phyloP scores from a whole-genome alignment of 1,140 invertebrate genomes.

The Sycobia sp. region DNA sequence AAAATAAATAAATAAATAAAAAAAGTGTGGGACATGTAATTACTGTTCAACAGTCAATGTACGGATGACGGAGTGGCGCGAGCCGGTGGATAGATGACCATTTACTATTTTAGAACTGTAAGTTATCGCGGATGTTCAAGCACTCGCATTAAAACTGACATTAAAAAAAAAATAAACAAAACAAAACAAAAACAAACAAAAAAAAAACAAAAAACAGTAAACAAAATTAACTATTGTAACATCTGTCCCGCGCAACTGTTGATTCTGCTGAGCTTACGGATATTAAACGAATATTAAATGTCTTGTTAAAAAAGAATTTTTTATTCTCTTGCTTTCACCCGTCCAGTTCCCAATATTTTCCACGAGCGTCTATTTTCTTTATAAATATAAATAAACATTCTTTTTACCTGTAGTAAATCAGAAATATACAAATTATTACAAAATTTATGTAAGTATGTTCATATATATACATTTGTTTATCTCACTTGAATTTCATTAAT shows the following conservation, averaged over 20 bases:
- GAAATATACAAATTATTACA: too few relatives aligned
- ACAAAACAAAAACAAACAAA: too few relatives aligned
- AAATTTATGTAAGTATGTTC: too few relatives aligned
- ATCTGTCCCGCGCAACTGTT: slow-evolving; percentile 55
- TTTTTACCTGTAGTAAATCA: too few relatives aligned
- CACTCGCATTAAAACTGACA: slow-evolving; percentile 43
- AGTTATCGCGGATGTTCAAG: slow-evolving; percentile 45
- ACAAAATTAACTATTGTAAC: slow-evolving; percentile 49
- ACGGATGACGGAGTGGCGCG: slow-evolving; percentile 40
- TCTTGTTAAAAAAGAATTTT: slow-evolving; percentile 53
- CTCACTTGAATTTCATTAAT: too few relatives aligned
- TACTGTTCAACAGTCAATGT: slow-evolving; percentile 41
- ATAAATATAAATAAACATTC: too few relatives aligned
- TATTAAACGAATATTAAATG: slow-evolving; percentile 57
- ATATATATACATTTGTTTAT: too few relatives aligned
- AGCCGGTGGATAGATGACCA: slow-evolving; percentile 40
- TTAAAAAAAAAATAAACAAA: slow-evolving; percentile 11
- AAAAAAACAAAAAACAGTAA: slow-evolving; percentile 13
- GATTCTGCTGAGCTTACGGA: slow-evolving; percentile 58
- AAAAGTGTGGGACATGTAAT: slow-evolving; percentile 32
- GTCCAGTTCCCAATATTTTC: not conserved
- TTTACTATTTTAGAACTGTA: slow-evolving; percentile 45
- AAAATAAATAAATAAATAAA: not conserved
- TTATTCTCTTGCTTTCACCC: not conserved
- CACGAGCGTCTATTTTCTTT: too few relatives aligned